A percentile compares a stretch with the other conserved stretches of the same genome.
Evolutionary conservation across 2,888 invertebrate species (phyloP).

Genomic region (Beris morrisii): DNA sequence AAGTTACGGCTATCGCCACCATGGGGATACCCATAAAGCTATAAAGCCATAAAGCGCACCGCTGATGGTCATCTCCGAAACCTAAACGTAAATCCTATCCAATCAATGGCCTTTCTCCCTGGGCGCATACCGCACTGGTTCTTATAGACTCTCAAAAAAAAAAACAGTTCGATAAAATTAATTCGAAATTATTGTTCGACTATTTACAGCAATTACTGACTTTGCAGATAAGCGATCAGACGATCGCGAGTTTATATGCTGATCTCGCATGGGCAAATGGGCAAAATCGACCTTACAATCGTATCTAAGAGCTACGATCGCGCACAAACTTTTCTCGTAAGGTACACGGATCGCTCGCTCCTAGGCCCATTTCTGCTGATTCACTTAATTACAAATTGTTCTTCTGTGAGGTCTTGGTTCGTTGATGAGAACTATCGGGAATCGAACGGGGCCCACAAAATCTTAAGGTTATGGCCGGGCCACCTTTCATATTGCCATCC

Average conservation of each 20-base stretch:
- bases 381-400: slow-evolving; percentile 42
- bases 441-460: neutral
- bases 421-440: slow-evolving; percentile 25
- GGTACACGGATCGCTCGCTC: slow-evolving; percentile 1
- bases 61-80: too few relatives aligned
- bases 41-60: too few relatives aligned
- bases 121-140: too few relatives aligned
- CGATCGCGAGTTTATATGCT: slow-evolving; percentile 12
- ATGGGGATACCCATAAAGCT: too few relatives aligned
- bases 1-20: slow-evolving; percentile 1
- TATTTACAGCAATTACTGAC: slow-evolving; percentile 33
- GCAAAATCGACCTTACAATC: slow-evolving; percentile 10
- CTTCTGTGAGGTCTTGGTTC: slow-evolving; percentile 39
- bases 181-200: slow-evolving; percentile 33
- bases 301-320: neutral
- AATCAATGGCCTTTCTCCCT: slow-evolving; percentile 3
- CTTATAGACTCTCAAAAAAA: slow-evolving; percentile 10
- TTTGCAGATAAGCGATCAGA: slow-evolving; percentile 30
- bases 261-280: slow-evolving; percentile 6
- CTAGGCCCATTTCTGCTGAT: slow-evolving; percentile 34
- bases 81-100: neutral
- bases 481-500: neutral
- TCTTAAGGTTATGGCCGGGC: slow-evolving; percentile 13
- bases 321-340: neutral
- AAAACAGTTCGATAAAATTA: slow-evolving; percentile 26